Evolutionary conservation across 1,140 invertebrate species (phyloP).

Genomic region (Pinna nobilis): DNA sequence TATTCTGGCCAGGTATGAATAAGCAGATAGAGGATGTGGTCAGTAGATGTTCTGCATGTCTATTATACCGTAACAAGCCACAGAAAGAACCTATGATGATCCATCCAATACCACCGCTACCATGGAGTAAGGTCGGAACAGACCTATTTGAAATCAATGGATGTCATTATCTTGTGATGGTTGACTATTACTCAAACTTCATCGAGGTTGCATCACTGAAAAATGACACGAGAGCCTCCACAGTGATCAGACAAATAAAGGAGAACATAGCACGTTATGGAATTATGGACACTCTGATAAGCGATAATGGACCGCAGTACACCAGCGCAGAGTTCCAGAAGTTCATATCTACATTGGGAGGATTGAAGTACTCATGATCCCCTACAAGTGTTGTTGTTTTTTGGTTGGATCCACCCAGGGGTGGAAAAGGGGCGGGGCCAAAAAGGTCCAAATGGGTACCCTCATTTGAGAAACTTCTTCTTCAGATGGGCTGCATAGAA

Average conservation of each 20-base stretch:
- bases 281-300: slow-evolving; percentile 18
- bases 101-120: slow-evolving; percentile 3
- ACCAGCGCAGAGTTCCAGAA: too few relatives aligned
- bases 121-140: slow-evolving; percentile 12
- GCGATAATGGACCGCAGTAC: not conserved
- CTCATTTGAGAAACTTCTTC: too few relatives aligned
- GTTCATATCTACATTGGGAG: too few relatives aligned
- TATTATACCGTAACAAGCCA: slow-evolving; percentile 22
- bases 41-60: slow-evolving; percentile 70
- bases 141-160: slow-evolving; percentile 42
- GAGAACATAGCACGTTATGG: slow-evolving; percentile 31
- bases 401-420: too few relatives aligned
- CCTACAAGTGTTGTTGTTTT: too few relatives aligned
- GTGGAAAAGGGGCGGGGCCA: too few relatives aligned
- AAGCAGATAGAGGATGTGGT: slow-evolving; percentile 74
- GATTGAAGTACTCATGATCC: too few relatives aligned
- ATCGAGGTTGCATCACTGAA: slow-evolving; percentile 32
- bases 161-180: slow-evolving; percentile 34
- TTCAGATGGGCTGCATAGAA: too few relatives aligned
- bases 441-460: too few relatives aligned
- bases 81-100: slow-evolving; percentile 22
- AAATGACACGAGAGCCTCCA: slow-evolving; percentile 10
- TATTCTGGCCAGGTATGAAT: slow-evolving; percentile 75
- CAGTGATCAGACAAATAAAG: slow-evolving; percentile 26
- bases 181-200: slow-evolving; percentile 44